These are phyloP conservation scores for Lepisosteus oculatus DNA, from an alignment of 2,113 vertebrate genomes.

Conservation along the genomic window DNA sequence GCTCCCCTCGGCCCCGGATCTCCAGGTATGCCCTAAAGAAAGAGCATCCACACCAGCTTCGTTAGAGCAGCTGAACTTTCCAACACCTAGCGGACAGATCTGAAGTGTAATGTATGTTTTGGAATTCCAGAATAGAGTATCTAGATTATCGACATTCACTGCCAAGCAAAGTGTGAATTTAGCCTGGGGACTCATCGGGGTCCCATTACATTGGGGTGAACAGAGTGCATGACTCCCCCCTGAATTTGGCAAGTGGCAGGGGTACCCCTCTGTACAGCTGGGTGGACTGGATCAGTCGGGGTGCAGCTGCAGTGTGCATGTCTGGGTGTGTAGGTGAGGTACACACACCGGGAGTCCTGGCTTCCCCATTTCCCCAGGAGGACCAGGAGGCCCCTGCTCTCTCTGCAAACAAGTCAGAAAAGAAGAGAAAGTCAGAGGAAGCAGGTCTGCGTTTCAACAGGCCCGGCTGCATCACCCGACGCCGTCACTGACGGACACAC, in stretches of 20 bases:
- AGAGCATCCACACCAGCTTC: not conserved
- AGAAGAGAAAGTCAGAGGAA: conserved; percentile 33
- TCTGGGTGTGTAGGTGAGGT: not conserved
- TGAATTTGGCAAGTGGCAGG: too few relatives aligned
- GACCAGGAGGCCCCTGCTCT: conserved; percentile 63
- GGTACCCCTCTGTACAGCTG: too few relatives aligned
- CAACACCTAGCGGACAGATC: not conserved
- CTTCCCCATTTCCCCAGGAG: conserved; percentile 72
- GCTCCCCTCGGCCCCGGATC: conserved; percentile 67
- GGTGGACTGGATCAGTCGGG: too few relatives aligned
- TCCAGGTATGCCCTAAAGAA: conserved; percentile 67
- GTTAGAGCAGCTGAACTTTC: too few relatives aligned
- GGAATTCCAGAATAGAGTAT: too few relatives aligned
- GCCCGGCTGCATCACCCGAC: not conserved
- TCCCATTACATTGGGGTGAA: too few relatives aligned
- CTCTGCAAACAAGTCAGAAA: conserved; percentile 66
- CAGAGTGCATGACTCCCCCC: too few relatives aligned
- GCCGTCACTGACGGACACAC: conserved; percentile 12
- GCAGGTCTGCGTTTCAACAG: conserved; percentile 7
- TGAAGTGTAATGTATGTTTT: not conserved
- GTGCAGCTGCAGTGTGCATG: too few relatives aligned
- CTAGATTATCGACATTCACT: too few relatives aligned
- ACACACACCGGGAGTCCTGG: conserved; percentile 71
- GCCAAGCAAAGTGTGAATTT: too few relatives aligned
- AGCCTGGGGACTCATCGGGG: too few relatives aligned